Evolutionary conservation across 2,113 vertebrate species (phyloP), one percentile per base, ranked within the genome.

Genomic region (Paramisgurnus dabryanus): DNA sequence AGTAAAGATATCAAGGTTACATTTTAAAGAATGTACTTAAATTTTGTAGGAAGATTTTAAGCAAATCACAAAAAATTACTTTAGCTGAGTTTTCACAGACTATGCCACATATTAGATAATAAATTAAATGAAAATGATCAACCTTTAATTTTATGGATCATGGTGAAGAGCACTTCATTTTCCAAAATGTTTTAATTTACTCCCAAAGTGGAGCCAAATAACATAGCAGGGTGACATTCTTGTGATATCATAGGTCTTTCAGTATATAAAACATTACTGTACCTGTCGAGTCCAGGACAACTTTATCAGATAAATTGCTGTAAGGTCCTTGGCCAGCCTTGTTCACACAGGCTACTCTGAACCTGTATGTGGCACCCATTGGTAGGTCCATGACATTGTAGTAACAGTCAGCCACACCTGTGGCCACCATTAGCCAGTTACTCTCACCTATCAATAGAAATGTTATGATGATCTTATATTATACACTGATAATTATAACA

Each of bases 311-410:
- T 7, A 92, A 89, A 82, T 89, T 94, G 87, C 98, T 99, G 90
- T 97, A 98, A 18, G 96, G 96, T 11, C 98, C 97, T 82, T 98
- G 96, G 9, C 98, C 98, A 0, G 98, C 97, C 67, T 98, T 98
- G 87, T 98, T 99, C 69, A 94, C 93, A 85, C 98, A 99, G 64
- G 97, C 95, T 87, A 99, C 97, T 10, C 97, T 95, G 87, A 99
- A 99, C 83, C 91, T 93, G 91, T 94, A 90, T 0, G 91, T 11
- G 70, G 91, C 85, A 7, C 95, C 89, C 0, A 88, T 17, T 40
- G 94, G 94, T 81, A 99, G 88, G 53, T 97, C 95, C 0, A 91
- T 95, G 77, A 96, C 97, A 0, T 99, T 99, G 90, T 93, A 97
- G 87, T 97, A 99, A 90, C 97, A 98, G 89, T 99, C 97, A 0